phyloP scores from a whole-genome alignment of 2,888 invertebrate genomes.

The Eupeodes latifasciatus region DNA sequence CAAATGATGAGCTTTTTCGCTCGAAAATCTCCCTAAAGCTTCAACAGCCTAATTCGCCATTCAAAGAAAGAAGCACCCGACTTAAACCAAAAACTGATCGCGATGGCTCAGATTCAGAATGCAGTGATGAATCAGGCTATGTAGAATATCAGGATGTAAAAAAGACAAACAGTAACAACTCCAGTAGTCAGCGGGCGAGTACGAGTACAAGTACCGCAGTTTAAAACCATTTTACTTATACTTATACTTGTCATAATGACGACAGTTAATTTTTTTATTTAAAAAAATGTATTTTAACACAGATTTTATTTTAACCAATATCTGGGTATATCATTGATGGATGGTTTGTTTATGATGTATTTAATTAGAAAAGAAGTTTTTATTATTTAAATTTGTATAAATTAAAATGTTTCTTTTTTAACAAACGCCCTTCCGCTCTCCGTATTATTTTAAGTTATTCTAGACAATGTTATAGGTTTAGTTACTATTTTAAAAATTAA shows the following conservation, averaged over 20 bases:
- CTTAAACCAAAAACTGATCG: slow-evolving; percentile 60
- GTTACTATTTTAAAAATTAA: slow-evolving; percentile 36
- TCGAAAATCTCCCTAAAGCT: slow-evolving; percentile 80
- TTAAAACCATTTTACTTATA: slow-evolving; percentile 33
- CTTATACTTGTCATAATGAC: slow-evolving; percentile 16
- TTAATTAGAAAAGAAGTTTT: slow-evolving; percentile 1
- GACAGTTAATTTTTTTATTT: background rate
- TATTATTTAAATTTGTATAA: slow-evolving; percentile 33
- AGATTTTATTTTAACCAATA: slow-evolving; percentile 37
- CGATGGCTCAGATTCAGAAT: slow-evolving; percentile 91
- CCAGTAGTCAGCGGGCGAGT: slow-evolving; percentile 50
- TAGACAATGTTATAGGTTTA: slow-evolving; percentile 64
- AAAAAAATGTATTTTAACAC: slow-evolving; percentile 62
- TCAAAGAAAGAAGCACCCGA: slow-evolving; percentile 74
- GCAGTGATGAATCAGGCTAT: slow-evolving; percentile 96
- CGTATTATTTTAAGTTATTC: slow-evolving; percentile 19
- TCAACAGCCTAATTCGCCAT: slow-evolving; percentile 78
- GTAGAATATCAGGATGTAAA: slow-evolving; percentile 88
- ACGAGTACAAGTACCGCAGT: slow-evolving; percentile 62
- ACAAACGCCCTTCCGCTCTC: slow-evolving; percentile 14
- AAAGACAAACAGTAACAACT: slow-evolving; percentile 47
- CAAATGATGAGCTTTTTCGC: slow-evolving; percentile 78
- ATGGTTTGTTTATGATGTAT: slow-evolving; percentile 13
- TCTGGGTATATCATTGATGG: slow-evolving; percentile 14
- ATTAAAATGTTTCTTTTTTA: slow-evolving; percentile 29